Percentiles rank a stretch among this genome's conserved stretches.
These are phyloP conservation scores for Heterohyrax brucei DNA, from an alignment of 2,797 vertebrate genomes.

Conservation along the genomic window DNA sequence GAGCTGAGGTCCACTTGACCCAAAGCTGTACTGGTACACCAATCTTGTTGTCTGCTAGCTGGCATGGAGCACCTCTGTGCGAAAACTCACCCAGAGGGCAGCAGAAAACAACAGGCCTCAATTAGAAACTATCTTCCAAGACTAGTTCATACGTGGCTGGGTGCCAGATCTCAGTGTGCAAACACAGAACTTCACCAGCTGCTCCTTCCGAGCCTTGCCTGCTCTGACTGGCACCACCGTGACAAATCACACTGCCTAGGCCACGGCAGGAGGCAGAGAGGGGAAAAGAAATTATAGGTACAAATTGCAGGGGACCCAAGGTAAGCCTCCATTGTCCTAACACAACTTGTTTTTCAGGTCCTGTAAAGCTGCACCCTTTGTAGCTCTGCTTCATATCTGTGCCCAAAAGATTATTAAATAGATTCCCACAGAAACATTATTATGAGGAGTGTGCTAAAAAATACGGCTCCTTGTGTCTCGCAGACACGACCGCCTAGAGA, in stretches of 20 bases:
- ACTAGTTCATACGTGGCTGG: neutral
- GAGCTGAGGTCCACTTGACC: too few species aligned
- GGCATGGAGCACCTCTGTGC: neutral
- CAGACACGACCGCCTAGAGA: constrained; percentile 7
- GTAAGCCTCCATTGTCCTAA: neutral
- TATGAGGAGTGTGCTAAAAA: neutral
- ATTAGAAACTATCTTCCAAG: neutral
- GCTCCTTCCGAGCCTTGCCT: neutral
- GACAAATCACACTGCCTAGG: neutral
- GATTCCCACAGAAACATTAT: neutral
- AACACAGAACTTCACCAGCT: neutral
- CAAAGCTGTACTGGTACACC: too few species aligned
- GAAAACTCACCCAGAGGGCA: neutral
- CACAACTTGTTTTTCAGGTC: constrained; percentile 62
- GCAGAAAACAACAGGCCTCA: neutral
- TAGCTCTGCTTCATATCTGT: constrained; percentile 21
- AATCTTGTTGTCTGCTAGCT: neutral
- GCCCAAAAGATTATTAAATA: neutral
- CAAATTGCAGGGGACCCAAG: fast-evolving
- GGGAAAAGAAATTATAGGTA: neutral
- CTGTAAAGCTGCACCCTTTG: constrained; percentile 23
- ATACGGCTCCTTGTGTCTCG: neutral
- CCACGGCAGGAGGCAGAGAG: neutral
- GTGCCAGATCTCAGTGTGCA: neutral
- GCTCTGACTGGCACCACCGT: neutral